Conservation (phyloP, 2,888 invertebrate species). For the Stictocephala bisonia region DNA sequence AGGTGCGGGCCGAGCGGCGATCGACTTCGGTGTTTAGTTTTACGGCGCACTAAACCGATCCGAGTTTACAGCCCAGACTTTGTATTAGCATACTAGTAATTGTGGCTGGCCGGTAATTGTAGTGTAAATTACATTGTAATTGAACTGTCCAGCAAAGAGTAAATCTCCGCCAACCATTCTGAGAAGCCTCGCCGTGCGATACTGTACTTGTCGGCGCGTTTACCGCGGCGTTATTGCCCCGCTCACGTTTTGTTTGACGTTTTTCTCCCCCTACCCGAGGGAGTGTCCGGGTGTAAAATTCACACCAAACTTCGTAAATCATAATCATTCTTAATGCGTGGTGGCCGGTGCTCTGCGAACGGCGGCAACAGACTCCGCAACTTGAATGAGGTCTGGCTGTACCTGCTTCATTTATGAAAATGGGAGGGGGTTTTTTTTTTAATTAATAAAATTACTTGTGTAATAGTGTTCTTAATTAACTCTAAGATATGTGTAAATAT, state of each 20-base stretch:
- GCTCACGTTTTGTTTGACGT: constrained; percentile 1
- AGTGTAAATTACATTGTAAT: constrained; percentile 43
- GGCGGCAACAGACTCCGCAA: no score
- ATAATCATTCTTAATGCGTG: constrained; percentile 15
- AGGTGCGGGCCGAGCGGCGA: no score
- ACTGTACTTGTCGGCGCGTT: background rate
- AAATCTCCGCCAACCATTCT: constrained; percentile 37
- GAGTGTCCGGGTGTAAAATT: constrained; percentile 34
- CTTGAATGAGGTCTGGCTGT: no score
- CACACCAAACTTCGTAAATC: constrained; percentile 39
- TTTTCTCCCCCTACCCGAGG: constrained; percentile 3
- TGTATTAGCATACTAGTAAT: constrained; percentile 41
- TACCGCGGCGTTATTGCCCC: constrained; percentile 5
- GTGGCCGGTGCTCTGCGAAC: no score
- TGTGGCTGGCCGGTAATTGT: constrained; percentile 29
- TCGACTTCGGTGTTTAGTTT: no score
- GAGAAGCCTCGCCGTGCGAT: constrained; percentile 14
- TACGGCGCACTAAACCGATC: constrained; percentile 36
- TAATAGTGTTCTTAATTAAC: no score
- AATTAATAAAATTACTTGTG: no score
- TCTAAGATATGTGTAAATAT: no score
- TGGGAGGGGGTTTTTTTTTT: no score
- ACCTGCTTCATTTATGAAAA: no score
- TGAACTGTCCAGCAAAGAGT: constrained; percentile 37
- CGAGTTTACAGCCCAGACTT: constrained; percentile 16